Base-by-base conservation (phyloP, 1,140 invertebrate genomes). In the Aphaenogaster floridana region DNA sequence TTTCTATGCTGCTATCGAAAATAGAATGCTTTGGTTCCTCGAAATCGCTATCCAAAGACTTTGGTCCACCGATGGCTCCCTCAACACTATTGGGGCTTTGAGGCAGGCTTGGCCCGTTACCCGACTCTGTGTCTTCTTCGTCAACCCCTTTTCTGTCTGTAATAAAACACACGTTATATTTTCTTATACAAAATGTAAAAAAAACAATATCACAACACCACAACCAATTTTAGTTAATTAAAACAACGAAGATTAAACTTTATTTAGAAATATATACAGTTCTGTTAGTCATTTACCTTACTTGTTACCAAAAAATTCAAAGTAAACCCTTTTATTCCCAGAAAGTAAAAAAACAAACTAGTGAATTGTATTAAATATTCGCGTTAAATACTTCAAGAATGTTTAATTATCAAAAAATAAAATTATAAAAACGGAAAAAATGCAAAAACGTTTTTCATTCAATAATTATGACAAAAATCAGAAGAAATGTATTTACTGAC, bases 61-160 rank as follows among this genome's bases (percentile, higher is more conserved):
- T 97, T 17, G 96, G 96, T 21, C 95, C 96, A 81, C 96, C 94
- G n/a, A 96, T 96, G 17, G 97, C 97, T 21, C 97, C 97, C 92
- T 98, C 98, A 34, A 98, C 97, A 77, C 98, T 98, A 89, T 98
- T 98, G 5, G 99, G 99, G 68, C 98, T 99, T 92, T 99, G 98
- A 2, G 99, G 98, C 76, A 99, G 95, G 42, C 98, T 99, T 11
- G 98, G 97, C 7, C 99, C 99, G 93, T 98, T 98, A 61, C 99
- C 99, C 69, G 98, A 99, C 95, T 99, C 99, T 74, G 97, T 97
- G 96, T 99, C 99, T 93, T 99, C 98, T 94, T 99, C 98, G 45
- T 97, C 96, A 17, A 89, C 72, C 39, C 77, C 81, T 93, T 95
- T 95, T 89, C 88, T 89, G 89, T 94, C 94, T 94, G 59, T 8